A percentile compares a stretch with the other conserved stretches of the same genome.
Conservation (phyloP, 1,140 invertebrate genomes). For the Drosophila repletoides region DNA sequence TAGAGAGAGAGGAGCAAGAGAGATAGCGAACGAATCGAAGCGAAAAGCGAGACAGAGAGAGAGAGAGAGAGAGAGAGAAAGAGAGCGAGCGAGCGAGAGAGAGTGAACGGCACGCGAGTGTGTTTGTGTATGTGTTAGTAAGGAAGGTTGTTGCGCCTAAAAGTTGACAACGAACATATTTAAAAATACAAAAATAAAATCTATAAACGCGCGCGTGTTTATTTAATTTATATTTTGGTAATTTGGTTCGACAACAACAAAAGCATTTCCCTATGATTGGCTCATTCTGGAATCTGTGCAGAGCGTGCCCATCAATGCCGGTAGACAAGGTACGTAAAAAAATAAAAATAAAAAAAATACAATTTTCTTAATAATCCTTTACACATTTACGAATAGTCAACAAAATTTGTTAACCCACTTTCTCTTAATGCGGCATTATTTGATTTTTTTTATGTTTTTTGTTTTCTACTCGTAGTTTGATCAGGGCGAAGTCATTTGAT, state of each 20-base stretch:
- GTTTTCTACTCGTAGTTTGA: constrained; percentile 16
- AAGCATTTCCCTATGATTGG: constrained; percentile 90
- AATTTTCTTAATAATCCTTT: not conserved
- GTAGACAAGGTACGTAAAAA: constrained; percentile 92
- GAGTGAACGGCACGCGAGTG: constrained; percentile 26
- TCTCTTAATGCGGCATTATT: no score
- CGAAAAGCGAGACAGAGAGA: no score
- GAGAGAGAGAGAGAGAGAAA: constrained; percentile 19
- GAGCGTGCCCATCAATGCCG: constrained; percentile 95
- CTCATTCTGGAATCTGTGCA: constrained; percentile 96
- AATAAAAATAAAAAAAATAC: not conserved
- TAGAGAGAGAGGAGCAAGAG: constrained; percentile 30
- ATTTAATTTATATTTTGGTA: constrained; percentile 66
- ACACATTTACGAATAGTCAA: not conserved
- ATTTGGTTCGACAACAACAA: constrained; percentile 58
- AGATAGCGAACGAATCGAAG: no score
- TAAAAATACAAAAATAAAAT: constrained; percentile 28
- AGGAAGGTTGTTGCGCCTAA: constrained; percentile 51
- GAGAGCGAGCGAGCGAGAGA: constrained; percentile 6
- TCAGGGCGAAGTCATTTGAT: constrained; percentile 45
- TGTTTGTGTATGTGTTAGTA: constrained; percentile 24
- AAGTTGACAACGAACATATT: constrained; percentile 32
- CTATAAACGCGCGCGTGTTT: constrained; percentile 50
- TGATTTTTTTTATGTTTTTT: not conserved
- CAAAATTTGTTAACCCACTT: constrained; percentile 21